phyloP scores from a whole-genome alignment of 2,113 vertebrate species.

The Cottus gobio region DNA sequence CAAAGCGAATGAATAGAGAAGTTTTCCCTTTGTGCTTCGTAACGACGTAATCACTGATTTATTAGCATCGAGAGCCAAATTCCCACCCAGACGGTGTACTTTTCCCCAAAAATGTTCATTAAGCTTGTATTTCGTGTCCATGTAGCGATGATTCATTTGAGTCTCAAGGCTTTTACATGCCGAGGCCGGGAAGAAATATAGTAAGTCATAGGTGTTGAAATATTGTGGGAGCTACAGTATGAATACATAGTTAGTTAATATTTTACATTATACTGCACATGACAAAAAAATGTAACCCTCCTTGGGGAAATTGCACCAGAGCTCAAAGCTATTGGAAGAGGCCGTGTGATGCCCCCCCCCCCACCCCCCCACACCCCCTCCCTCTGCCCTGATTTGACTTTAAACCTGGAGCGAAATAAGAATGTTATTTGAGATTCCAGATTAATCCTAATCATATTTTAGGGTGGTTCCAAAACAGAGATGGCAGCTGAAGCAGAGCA shows the following conservation, averaged over 20 bases:
- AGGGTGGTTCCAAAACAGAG: constrained; percentile 18
- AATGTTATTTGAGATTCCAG: not conserved
- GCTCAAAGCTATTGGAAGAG: not conserved
- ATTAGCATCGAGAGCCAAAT: not conserved
- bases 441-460: constrained; percentile 42
- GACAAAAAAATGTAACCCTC: not conserved
- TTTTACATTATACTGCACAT: too few species aligned
- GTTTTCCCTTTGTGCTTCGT: not conserved
- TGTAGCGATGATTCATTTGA: not conserved
- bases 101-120: not conserved
- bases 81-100: not conserved
- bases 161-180: too few species aligned
- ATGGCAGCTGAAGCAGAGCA: constrained; percentile 10
- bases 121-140: not conserved
- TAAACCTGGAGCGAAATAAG: constrained; percentile 13
- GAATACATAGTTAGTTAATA: too few species aligned
- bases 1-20: too few species aligned
- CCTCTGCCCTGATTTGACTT: too few species aligned
- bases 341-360: not conserved
- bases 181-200: too few species aligned
- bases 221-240: too few species aligned
- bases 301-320: not conserved
- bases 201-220: too few species aligned
- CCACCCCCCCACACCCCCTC: too few species aligned
- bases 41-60: not conserved